Evolutionary conservation across 2,888 invertebrate genomes (phyloP).

Genomic region (Cryptocephalus moraei): DNA sequence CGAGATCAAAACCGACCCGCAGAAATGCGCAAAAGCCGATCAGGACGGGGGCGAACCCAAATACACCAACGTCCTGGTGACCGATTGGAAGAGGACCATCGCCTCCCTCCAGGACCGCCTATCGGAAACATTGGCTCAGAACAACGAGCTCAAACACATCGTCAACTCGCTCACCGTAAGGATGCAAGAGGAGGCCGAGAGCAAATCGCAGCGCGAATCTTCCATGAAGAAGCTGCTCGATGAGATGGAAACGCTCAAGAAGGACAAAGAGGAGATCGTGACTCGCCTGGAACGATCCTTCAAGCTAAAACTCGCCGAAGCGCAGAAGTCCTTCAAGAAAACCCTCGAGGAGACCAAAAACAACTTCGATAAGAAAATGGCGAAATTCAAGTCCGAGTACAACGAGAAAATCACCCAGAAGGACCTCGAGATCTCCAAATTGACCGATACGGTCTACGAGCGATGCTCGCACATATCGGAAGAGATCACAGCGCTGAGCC

Average conservation of each 20-base stretch:
- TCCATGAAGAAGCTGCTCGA: neutral
- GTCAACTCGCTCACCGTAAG: constrained; percentile 10
- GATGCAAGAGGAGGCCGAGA: constrained; percentile 2
- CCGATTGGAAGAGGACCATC: constrained; percentile 23
- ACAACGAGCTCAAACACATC: constrained; percentile 18
- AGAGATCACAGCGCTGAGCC: constrained; percentile 19
- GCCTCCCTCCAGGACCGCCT: constrained; percentile 20
- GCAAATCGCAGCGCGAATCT: too few species aligned
- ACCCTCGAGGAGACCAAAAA: constrained; percentile 14
- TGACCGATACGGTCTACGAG: constrained; percentile 22
- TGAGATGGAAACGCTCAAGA: constrained; percentile 13
- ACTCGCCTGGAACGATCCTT: constrained; percentile 9
- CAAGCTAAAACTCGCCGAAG: constrained; percentile 7
- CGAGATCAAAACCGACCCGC: neutral
- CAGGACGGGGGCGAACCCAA: constrained; percentile 6
- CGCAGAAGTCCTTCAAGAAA: constrained; percentile 12
- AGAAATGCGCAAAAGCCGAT: neutral
- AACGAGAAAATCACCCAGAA: constrained; percentile 15
- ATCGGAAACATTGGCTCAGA: constrained; percentile 22
- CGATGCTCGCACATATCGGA: constrained; percentile 22
- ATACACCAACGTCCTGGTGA: constrained; percentile 17
- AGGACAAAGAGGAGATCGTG: constrained; percentile 9
- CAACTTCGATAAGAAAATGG: constrained; percentile 14
- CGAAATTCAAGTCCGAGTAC: constrained; percentile 12
- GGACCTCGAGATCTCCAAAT: constrained; percentile 19